Conservation (phyloP, 2,113 vertebrate genomes). For the Myotis davidii region DNA sequence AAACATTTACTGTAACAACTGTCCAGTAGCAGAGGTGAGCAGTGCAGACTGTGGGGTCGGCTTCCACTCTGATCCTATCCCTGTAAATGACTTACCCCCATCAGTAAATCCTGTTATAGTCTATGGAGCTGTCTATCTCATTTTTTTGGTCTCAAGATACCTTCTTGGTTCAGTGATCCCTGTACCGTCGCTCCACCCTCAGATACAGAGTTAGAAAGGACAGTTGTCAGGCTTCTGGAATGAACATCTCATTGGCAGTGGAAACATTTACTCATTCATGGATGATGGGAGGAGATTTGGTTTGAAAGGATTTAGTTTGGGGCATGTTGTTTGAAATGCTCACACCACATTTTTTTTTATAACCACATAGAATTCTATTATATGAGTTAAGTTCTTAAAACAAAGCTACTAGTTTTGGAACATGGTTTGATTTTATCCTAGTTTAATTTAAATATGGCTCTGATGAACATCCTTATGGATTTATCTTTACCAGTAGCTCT, state of each 20-base stretch:
- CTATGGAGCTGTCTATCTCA: neutral
- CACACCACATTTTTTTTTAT: neutral
- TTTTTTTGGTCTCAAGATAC: neutral
- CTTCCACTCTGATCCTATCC: neutral
- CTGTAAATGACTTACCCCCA: neutral
- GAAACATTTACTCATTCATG: neutral
- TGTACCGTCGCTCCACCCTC: neutral
- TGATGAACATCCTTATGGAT: neutral
- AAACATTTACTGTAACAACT: neutral
- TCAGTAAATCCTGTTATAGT: neutral
- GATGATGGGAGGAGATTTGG: neutral
- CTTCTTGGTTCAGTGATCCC: neutral
- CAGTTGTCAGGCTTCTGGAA: neutral
- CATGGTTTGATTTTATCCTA: neutral
- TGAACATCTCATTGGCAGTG: neutral
- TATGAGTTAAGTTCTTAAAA: neutral
- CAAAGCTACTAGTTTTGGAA: neutral
- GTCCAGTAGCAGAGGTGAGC: neutral
- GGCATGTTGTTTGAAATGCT: neutral
- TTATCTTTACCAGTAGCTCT: neutral
- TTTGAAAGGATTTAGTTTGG: neutral
- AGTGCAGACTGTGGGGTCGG: neutral
- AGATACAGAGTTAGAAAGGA: neutral
- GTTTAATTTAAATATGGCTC: neutral
- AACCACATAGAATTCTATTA: neutral